Base-by-base conservation (phyloP, 1,140 invertebrate genomes). In the Drosophila rhopaloa region DNA sequence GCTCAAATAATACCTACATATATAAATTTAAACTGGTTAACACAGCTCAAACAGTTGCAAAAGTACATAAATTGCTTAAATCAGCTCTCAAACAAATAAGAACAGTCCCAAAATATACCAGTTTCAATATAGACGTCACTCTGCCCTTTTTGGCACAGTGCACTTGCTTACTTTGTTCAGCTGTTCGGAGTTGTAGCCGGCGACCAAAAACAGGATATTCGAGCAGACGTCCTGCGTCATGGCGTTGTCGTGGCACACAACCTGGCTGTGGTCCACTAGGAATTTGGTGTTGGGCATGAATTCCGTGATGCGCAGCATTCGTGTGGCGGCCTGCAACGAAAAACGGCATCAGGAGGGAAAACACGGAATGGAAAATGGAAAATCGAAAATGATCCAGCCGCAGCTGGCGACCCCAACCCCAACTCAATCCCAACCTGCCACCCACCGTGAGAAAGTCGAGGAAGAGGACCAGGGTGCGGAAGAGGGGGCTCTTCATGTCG, bases 161-260 rank as follows among this genome's bases (percentile, higher is more conserved):
- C 37, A 8, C 14, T 47, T 6, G 32, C 61, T 79, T 72, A 92
- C 91, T 90, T 92, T 92, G 76, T 92, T 92, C 47, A 94, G 76
- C 65, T 94, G 93, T 4, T 93, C 93, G 8, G 91, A 82, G 68
- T 93, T 92, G 66, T 91, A 94, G 27, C 95, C 95, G 62, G 85
- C 93, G 0, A 95, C 80, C 38, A 95, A 78, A 77, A 95, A 95
- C 13, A 95, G 74, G 8, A 95, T 86, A 72, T 94, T 94, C 8
- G 92, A 93, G 82, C 95, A 96, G 35, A 95, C 63, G 11, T 91
- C 91, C 71, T 94, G 93, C 5, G 93, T 92, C 44, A 91, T 78
- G 9, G 93, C 90, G 24, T 91, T 91, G 53, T 94, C 93, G 4
- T 92, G 74, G 79, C 95, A 96, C 1, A 94, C 75, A 10, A 91